Evolutionary conservation across 1,140 invertebrate genomes (phyloP).

Genomic region (Drosophila micromelanica): DNA sequence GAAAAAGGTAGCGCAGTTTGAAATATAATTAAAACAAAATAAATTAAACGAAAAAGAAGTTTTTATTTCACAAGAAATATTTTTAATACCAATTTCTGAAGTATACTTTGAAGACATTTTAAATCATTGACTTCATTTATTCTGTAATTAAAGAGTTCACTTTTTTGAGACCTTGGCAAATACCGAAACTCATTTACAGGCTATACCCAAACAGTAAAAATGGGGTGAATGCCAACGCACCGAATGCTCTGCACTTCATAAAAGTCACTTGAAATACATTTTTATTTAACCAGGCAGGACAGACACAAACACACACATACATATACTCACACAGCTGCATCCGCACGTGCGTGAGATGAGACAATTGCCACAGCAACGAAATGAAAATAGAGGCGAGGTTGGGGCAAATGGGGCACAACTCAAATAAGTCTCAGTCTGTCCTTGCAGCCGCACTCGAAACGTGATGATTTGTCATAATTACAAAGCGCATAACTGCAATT

Average conservation of each 20-base stretch:
- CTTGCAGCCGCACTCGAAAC: conserved; percentile 58
- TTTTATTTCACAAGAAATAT: no score
- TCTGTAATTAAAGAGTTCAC: no score
- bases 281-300: conserved; percentile 17
- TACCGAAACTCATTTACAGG: conserved; percentile 11
- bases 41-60: no score
- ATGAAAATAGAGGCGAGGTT: conserved; percentile 8
- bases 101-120: no score
- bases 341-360: conserved; percentile 64
- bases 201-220: conserved; percentile 30
- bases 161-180: no score
- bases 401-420: conserved; percentile 24
- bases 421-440: conserved; percentile 47
- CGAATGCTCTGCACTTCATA: conserved; percentile 71
- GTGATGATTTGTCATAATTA: conserved; percentile 81
- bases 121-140: no score
- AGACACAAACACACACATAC: neutral
- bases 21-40: no score
- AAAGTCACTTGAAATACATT: conserved; percentile 77
- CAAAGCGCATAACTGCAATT: conserved; percentile 34
- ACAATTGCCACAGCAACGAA: conserved; percentile 38
- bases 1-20: neutral
- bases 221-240: conserved; percentile 29
- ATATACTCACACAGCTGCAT: conserved; percentile 1
- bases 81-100: no score